Evolutionary conservation across 30 jellyfish, hydroid and myxozoan species (phyloP).

Genomic region (Calvadosia cruxmelitensis): DNA sequence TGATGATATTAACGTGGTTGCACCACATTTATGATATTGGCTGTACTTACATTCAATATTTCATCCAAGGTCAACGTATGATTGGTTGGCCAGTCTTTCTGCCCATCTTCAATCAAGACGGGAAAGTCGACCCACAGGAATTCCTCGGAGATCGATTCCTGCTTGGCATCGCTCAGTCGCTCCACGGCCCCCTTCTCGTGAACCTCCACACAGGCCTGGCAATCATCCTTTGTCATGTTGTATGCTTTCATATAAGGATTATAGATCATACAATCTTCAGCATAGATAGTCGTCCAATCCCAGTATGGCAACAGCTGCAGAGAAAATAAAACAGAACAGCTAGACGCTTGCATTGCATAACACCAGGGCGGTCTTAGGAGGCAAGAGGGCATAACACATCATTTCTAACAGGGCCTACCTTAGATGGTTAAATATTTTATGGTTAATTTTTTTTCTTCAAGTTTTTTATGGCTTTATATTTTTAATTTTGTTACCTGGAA

Average conservation of each 20-base stretch:
- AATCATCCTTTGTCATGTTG: constrained; percentile 40
- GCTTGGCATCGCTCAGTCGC: constrained; percentile 11
- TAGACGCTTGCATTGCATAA: too few species aligned
- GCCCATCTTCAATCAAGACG: constrained; percentile 53
- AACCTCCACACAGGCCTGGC: constrained; percentile 32
- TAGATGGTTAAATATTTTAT: too few species aligned
- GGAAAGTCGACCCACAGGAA: constrained; percentile 42
- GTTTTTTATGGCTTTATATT: too few species aligned
- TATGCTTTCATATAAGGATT: constrained; percentile 35
- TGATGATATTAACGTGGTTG: too few species aligned
- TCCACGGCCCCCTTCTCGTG: constrained; percentile 11
- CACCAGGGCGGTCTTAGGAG: too few species aligned
- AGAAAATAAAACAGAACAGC: too few species aligned
- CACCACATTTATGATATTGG: too few species aligned
- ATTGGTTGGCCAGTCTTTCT: constrained; percentile 59
- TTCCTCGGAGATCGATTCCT: constrained; percentile 37
- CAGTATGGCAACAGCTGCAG: constrained; percentile 56
- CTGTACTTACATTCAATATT: constrained; percentile 18
- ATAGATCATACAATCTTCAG: constrained; percentile 36
- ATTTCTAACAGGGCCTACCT: too few species aligned
- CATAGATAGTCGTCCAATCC: constrained; percentile 68
- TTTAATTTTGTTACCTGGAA: too few species aligned
- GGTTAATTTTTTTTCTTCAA: too few species aligned
- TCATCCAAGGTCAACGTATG: constrained; percentile 1
- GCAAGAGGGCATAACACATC: too few species aligned